Percentiles rank a stretch among this genome's conserved stretches.
These are phyloP conservation scores for Acrocephalus arundinaceus DNA, from an alignment of 2,113 vertebrate genomes.

Conservation along the genomic window DNA sequence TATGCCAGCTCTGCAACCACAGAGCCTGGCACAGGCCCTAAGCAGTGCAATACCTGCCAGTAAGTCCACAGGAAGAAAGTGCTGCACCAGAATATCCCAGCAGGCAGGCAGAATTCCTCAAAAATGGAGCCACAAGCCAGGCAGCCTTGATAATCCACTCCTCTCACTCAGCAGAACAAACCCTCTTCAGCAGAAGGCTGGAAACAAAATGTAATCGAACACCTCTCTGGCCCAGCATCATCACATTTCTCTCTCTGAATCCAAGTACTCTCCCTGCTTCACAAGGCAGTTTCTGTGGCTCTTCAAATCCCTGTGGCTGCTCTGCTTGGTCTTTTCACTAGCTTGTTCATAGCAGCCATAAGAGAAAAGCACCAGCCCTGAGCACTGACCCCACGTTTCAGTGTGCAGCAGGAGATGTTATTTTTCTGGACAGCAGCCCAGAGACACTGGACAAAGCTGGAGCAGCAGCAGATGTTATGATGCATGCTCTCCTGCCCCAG, in stretches of 20 bases:
- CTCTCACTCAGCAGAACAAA: not conserved
- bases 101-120: not conserved
- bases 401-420: constrained; percentile 6
- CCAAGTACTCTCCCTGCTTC: not conserved
- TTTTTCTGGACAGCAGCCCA: constrained; percentile 53
- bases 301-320: not conserved
- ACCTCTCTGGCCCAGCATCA: not conserved
- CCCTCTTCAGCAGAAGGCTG: not conserved
- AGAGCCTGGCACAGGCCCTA: not conserved
- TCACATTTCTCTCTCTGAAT: not conserved
- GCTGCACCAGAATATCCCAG: not conserved
- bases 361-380: constrained; percentile 15
- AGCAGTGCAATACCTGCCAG: not conserved
- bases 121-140: not conserved
- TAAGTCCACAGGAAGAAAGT: not conserved
- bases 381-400: not conserved
- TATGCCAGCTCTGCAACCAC: not conserved
- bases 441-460: constrained; percentile 9
- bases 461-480: constrained; percentile 44
- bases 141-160: not conserved
- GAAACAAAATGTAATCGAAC: not conserved
- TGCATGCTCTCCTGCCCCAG: constrained; percentile 8
- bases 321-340: not conserved
- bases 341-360: not conserved
- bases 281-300: not conserved